Evolutionary conservation across 2,888 invertebrate genomes (phyloP).

Genomic region (Pherbina coryleti): DNA sequence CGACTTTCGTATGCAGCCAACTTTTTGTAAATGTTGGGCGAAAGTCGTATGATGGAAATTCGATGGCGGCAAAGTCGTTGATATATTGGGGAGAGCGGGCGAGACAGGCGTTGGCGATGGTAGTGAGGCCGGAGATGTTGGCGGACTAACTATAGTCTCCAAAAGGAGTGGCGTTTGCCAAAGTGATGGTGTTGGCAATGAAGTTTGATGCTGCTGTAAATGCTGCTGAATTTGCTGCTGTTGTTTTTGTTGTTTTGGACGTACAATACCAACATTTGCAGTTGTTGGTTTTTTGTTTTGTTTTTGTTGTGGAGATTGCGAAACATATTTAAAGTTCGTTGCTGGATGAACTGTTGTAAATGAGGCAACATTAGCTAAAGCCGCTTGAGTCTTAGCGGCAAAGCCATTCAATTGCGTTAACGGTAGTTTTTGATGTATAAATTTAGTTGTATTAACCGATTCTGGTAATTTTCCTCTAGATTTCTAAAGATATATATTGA

Average conservation of each 20-base stretch:
- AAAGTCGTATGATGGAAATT: slow-evolving; percentile 67
- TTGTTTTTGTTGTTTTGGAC: slow-evolving; percentile 61
- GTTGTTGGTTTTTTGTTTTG: slow-evolving; percentile 51
- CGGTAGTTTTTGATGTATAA: slow-evolving; percentile 41
- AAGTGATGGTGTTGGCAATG: slow-evolving; percentile 61
- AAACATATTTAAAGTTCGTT: slow-evolving; percentile 60
- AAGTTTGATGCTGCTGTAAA: slow-evolving; percentile 45
- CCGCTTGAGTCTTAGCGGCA: slow-evolving; percentile 57
- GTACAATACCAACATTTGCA: slow-evolving; percentile 61
- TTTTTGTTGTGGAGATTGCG: slow-evolving; percentile 59
- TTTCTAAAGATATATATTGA: slow-evolving; percentile 12
- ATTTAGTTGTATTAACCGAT: slow-evolving; percentile 26
- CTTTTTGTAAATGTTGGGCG: slow-evolving; percentile 66
- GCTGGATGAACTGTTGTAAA: slow-evolving; percentile 38
- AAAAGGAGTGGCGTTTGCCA: slow-evolving; percentile 64
- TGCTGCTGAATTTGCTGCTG: slow-evolving; percentile 56
- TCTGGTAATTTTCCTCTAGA: slow-evolving; percentile 18
- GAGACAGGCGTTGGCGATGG: slow-evolving; percentile 48
- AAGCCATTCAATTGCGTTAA: slow-evolving; percentile 54
- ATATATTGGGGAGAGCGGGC: slow-evolving; percentile 44
- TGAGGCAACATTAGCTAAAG: slow-evolving; percentile 50
- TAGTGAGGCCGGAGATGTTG: slow-evolving; percentile 60
- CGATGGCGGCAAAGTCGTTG: slow-evolving; percentile 62
- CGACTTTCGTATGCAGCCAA: slow-evolving; percentile 60
- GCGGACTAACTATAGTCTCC: slow-evolving; percentile 58